Evolutionary conservation across 92 coral and sea anemone species (phyloP).

Genomic region (Scolanthus callimorphus): DNA sequence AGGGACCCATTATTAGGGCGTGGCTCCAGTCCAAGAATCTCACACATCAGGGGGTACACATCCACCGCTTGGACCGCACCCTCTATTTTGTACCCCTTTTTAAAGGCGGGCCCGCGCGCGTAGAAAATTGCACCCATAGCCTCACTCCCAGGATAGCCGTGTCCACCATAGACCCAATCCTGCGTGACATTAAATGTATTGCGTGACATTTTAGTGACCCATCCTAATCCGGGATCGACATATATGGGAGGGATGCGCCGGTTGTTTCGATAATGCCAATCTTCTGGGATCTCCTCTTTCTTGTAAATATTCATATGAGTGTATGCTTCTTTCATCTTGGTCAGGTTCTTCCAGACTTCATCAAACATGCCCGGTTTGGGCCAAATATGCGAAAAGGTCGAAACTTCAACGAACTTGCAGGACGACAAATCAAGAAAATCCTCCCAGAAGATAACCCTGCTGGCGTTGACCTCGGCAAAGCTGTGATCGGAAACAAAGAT

Average conservation of each 20-base stretch:
- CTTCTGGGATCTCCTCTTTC: background rate
- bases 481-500: background rate
- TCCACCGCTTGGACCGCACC: conserved; percentile 31
- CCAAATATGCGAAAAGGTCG: background rate
- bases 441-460: background rate
- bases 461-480: background rate
- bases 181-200: conserved; percentile 3
- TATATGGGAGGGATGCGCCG: background rate
- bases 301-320: background rate
- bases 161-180: conserved; percentile 35
- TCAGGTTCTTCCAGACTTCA: background rate
- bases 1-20: conserved; percentile 61
- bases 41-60: conserved; percentile 62
- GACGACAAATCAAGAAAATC: background rate
- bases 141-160: conserved; percentile 41
- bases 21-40: conserved; percentile 49
- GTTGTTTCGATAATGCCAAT: background rate
- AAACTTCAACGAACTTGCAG: background rate
- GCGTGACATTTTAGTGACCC: conserved; percentile 18
- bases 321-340: background rate
- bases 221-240: background rate
- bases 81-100: conserved; percentile 25
- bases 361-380: background rate
- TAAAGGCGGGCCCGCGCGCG: conserved; percentile 64
- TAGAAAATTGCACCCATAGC: conserved; percentile 35